Evolutionary conservation across 2,888 invertebrate genomes (phyloP).

Genomic region (Hesperia comma): DNA sequence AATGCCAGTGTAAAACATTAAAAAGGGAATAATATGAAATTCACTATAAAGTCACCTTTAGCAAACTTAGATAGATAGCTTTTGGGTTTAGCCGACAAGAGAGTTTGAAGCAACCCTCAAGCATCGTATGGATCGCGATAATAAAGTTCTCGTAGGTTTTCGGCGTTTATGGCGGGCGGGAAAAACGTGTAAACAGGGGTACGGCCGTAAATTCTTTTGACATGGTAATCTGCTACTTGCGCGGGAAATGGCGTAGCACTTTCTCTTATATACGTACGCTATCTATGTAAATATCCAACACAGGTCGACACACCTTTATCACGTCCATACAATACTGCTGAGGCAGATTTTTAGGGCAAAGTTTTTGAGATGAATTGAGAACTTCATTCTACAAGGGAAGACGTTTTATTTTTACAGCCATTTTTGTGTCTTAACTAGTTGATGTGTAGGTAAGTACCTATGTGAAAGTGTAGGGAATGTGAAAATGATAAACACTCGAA

Average conservation of each 20-base stretch:
- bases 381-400: neutral
- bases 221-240: constrained; percentile 66
- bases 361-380: constrained; percentile 1
- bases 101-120: constrained; percentile 47
- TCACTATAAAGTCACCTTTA: constrained; percentile 14
- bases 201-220: constrained; percentile 67
- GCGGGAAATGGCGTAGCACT: constrained; percentile 47
- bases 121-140: constrained; percentile 54
- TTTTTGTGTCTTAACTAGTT: too few relatives aligned
- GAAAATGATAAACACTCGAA: too few relatives aligned
- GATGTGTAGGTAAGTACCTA: too few relatives aligned
- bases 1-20: neutral
- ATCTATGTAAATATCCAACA: constrained; percentile 31
- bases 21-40: neutral
- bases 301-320: constrained; percentile 16
- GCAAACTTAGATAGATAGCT: constrained; percentile 14
- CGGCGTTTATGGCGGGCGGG: constrained; percentile 57
- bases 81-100: constrained; percentile 39
- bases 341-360: constrained; percentile 17
- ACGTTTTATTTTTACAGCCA: neutral
- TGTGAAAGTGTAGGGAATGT: too few relatives aligned
- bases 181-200: constrained; percentile 63
- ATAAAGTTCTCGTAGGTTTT: constrained; percentile 58
- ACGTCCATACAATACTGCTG: constrained; percentile 17
- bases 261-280: constrained; percentile 32